Conservation (phyloP, 1,140 invertebrate species). For the Adoxophyes honmai region DNA sequence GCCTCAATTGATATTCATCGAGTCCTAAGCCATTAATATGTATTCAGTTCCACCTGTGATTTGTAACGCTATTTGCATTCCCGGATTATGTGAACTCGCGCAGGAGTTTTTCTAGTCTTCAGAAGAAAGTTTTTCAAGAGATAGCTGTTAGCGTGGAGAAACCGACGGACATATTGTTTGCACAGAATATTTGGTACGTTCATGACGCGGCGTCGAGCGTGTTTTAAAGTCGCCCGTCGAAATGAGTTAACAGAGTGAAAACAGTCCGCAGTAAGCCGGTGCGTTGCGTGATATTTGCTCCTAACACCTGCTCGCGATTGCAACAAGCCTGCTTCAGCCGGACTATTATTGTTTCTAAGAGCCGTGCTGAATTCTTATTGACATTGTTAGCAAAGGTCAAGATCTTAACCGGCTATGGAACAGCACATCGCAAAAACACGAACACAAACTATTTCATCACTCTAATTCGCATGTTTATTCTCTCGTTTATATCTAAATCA, state of each 20-base stretch:
- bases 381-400: slow-evolving; percentile 53
- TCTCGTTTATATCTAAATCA: slow-evolving; percentile 22
- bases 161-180: slow-evolving; percentile 49
- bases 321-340: slow-evolving; percentile 37
- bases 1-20: slow-evolving; percentile 1
- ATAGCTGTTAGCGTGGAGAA: slow-evolving; percentile 42
- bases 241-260: slow-evolving; percentile 51
- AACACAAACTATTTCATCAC: slow-evolving; percentile 24
- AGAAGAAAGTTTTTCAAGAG: slow-evolving; percentile 7
- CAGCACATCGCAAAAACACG: slow-evolving; percentile 24
- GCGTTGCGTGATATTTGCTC: slow-evolving; percentile 47
- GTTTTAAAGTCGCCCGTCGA: slow-evolving; percentile 46
- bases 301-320: slow-evolving; percentile 47
- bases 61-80: not conserved
- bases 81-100: not conserved
- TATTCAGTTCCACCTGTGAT: not conserved
- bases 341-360: slow-evolving; percentile 31
- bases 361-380: slow-evolving; percentile 36
- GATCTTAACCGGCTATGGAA: slow-evolving; percentile 25
- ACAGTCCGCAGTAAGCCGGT: slow-evolving; percentile 35
- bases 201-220: slow-evolving; percentile 37
- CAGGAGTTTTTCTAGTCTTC: not conserved
- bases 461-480: slow-evolving; percentile 25
- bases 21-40: not conserved
- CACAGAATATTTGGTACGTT: slow-evolving; percentile 60